phyloP scores from a whole-genome alignment of 2,113 vertebrate species.

The Myotis davidii region DNA sequence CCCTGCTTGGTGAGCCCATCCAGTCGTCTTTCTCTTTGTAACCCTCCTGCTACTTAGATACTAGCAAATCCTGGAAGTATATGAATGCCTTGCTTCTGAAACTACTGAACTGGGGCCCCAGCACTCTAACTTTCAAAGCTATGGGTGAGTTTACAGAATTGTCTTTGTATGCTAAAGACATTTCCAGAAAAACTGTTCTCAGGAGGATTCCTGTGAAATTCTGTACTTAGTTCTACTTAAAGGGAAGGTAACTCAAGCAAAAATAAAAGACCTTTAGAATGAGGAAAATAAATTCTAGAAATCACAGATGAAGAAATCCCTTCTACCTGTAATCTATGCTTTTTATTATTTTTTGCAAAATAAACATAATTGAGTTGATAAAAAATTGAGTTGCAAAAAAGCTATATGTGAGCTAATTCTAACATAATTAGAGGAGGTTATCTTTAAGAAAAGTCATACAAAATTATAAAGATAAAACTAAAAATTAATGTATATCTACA shows the following conservation, averaged over 20 bases:
- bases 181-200: not conserved
- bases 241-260: slow-evolving; percentile 44
- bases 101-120: not conserved
- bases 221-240: slow-evolving; percentile 45
- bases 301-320: not conserved
- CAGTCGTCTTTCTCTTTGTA: not conserved
- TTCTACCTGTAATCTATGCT: not conserved
- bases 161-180: slow-evolving; percentile 34
- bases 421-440: not conserved
- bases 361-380: not conserved
- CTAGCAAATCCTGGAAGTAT: not conserved
- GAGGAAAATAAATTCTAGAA: not conserved
- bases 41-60: not conserved
- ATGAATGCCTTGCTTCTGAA: not conserved
- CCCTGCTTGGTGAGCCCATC: not conserved
- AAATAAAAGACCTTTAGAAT: slow-evolving; percentile 14
- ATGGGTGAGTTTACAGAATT: slow-evolving; percentile 30
- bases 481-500: not conserved
- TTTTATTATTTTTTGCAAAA: not conserved
- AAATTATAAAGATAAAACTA: not conserved
- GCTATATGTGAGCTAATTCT: not conserved
- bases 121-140: slow-evolving; percentile 22
- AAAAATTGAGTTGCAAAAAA: not conserved
- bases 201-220: slow-evolving; percentile 30
- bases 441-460: not conserved